A percentile compares a stretch with the other conserved stretches of the same genome.
These are phyloP conservation scores for Carposina sasakii DNA, from an alignment of 1,140 invertebrate genomes.

Conservation along the genomic window DNA sequence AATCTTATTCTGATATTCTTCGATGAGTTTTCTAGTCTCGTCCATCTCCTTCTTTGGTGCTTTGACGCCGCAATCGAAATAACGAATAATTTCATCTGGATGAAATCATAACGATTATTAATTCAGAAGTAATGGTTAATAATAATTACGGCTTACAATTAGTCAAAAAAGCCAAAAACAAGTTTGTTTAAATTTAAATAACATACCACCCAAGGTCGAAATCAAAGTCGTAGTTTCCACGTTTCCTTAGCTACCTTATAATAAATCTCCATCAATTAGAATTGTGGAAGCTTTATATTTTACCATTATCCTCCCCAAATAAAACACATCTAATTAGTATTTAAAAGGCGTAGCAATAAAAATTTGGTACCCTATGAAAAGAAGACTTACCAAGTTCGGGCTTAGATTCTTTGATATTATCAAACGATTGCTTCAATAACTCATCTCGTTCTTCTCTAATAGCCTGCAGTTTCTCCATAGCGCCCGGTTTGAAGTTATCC, in stretches of 20 bases:
- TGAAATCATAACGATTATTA: conserved; percentile 8
- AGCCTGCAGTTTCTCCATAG: conserved; percentile 28
- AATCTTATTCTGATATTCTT: conserved; percentile 31
- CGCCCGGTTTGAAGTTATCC: conserved; percentile 38
- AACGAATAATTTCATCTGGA: conserved; percentile 40
- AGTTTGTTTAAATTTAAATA: no score
- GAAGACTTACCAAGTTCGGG: conserved; percentile 26
- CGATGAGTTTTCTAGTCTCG: conserved; percentile 23
- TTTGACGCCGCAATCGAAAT: conserved; percentile 42
- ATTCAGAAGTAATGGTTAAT: no score
- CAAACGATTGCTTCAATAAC: conserved; percentile 20
- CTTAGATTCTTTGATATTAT: conserved; percentile 17
- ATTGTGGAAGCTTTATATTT: no score
- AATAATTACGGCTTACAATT: no score
- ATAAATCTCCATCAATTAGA: no score
- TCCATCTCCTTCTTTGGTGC: conserved; percentile 34
- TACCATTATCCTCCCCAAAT: no score
- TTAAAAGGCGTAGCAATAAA: no score
- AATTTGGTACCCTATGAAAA: not conserved
- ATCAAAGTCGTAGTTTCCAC: no score
- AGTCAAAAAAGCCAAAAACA: no score
- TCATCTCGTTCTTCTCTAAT: conserved; percentile 26
- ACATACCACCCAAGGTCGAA: no score
- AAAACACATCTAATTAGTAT: no score
- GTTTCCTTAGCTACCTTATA: no score